Percentiles rank a stretch among this genome's conserved stretches.
Evolutionary conservation across 2,797 vertebrate genomes (phyloP).

Genomic region (Onychomys arenicola): DNA sequence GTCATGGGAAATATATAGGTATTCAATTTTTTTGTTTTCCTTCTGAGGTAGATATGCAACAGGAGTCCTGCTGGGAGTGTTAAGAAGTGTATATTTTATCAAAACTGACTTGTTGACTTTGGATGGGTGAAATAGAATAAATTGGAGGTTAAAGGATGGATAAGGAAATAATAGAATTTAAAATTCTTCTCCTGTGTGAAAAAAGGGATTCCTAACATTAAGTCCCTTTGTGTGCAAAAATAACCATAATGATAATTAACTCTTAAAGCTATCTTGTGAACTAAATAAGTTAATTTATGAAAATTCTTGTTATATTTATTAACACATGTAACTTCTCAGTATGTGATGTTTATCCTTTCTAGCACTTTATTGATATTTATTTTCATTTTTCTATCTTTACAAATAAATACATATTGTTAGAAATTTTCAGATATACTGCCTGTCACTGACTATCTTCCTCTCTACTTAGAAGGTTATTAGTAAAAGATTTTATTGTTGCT

Average conservation of each 20-base stretch:
- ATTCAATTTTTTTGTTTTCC: not conserved
- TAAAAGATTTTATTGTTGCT: not conserved
- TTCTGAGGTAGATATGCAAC: not conserved
- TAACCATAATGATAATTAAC: not conserved
- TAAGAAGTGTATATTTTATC: not conserved
- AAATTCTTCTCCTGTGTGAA: not conserved
- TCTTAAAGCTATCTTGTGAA: not conserved
- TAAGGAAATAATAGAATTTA: not conserved
- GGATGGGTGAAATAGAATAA: not conserved
- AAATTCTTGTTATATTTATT: too few species aligned
- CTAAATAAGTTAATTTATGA: not conserved
- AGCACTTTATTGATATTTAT: not conserved
- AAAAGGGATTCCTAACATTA: not conserved
- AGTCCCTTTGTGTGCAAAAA: not conserved
- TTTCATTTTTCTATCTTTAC: not conserved
- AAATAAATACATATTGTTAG: not conserved
- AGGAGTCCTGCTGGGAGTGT: not conserved
- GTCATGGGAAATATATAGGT: not conserved
- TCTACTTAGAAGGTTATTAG: not conserved
- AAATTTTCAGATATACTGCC: not conserved
- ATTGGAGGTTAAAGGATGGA: not conserved
- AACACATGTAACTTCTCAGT: too few species aligned
- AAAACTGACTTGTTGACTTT: not conserved
- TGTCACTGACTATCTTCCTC: not conserved
- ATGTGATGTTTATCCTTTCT: not conserved